Evolutionary conservation across 2,888 invertebrate genomes (phyloP), one percentile per base, ranked within the genome.

Genomic region (Boloria selene): DNA sequence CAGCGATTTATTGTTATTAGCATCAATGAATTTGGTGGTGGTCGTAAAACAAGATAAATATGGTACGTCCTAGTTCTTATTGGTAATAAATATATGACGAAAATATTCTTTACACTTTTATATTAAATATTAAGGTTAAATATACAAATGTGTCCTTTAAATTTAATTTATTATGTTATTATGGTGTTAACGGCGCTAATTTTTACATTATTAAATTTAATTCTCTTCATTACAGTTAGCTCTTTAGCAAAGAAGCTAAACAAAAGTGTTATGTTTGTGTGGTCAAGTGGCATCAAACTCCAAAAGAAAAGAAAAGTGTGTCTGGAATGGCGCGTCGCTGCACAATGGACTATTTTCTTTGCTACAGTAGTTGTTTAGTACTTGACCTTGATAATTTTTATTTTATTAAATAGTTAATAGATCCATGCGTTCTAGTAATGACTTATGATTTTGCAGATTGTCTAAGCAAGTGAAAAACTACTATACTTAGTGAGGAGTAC

Each of bases 311-410:
- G 54, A 65, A 31, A 60, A 45, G 59, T 58, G 51, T 67, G 51
- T 69, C 72, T 68, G 61, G 71, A 53, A 63, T 72, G 70, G 72
- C 71, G 72, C 60, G 69, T 68, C 72, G 69, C 72, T 71, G 72
- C 50, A 60, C 52, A 68, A 71, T 71, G 71, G 69, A 71, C 72
- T 50, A 53, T 60, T 68, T 51, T 60, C 50, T 31, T 47, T 50
- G 38, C 47, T 44, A 58, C 49, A 47, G n/a, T 17, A 59, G 38
- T 55, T 66, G 47, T 49, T 64, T 65, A 61, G 49, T 56, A 61
- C 52, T 70, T 68, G 60, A 70, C 65, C 63, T 68, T 60, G 38
- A 53, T 61, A 51, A 44, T 47, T 45, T 61, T 67, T 18, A 56
- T 44, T 58, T 47, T 54, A 44, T 13, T 60, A 44, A 63, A 49